A percentile compares a stretch with the other conserved stretches of the same genome.
Evolutionary conservation across 1,140 invertebrate species (phyloP).

Genomic region (Bilobella aurantiaca): DNA sequence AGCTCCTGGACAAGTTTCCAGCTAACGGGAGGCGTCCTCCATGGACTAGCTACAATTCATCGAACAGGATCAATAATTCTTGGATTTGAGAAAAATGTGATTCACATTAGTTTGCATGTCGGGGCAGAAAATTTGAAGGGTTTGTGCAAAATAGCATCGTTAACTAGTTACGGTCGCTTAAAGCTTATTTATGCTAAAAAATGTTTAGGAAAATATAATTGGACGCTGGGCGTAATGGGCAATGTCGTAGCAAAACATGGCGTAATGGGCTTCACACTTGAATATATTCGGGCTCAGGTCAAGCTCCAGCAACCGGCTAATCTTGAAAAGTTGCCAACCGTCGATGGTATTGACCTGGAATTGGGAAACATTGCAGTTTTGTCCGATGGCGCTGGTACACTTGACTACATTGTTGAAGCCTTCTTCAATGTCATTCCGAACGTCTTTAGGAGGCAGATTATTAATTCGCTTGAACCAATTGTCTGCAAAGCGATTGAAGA

Average conservation of each 20-base stretch:
- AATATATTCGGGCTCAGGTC: slow-evolving; percentile 38
- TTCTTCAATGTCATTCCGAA: slow-evolving; percentile 67
- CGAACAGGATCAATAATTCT: slow-evolving; percentile 64
- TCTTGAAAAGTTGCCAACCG: slow-evolving; percentile 55
- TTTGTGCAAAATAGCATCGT: background rate
- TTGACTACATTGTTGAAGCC: slow-evolving; percentile 68
- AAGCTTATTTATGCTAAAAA: too few species aligned
- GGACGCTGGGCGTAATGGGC: slow-evolving; percentile 23
- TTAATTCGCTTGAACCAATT: slow-evolving; percentile 29
- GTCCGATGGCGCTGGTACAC: slow-evolving; percentile 60
- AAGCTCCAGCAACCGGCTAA: slow-evolving; percentile 63
- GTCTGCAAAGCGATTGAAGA: slow-evolving; percentile 23
- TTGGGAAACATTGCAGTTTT: slow-evolving; percentile 59
- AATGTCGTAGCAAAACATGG: slow-evolving; percentile 22
- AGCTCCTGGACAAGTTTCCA: slow-evolving; percentile 27
- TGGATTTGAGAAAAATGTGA: slow-evolving; percentile 57
- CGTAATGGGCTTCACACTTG: slow-evolving; percentile 30
- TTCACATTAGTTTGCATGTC: slow-evolving; percentile 50
- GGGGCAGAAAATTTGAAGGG: slow-evolving; percentile 67
- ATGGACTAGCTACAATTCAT: slow-evolving; percentile 65
- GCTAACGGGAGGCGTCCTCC: slow-evolving; percentile 60
- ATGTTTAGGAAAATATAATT: slow-evolving; percentile 30
- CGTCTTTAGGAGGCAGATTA: slow-evolving; percentile 48
- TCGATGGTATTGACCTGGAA: slow-evolving; percentile 63
- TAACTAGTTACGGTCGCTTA: too few species aligned